A percentile compares a stretch with the other conserved stretches of the same genome.
These are phyloP conservation scores for Malthinus seriepunctatus DNA, from an alignment of 2,888 invertebrate species.

Conservation along the genomic window DNA sequence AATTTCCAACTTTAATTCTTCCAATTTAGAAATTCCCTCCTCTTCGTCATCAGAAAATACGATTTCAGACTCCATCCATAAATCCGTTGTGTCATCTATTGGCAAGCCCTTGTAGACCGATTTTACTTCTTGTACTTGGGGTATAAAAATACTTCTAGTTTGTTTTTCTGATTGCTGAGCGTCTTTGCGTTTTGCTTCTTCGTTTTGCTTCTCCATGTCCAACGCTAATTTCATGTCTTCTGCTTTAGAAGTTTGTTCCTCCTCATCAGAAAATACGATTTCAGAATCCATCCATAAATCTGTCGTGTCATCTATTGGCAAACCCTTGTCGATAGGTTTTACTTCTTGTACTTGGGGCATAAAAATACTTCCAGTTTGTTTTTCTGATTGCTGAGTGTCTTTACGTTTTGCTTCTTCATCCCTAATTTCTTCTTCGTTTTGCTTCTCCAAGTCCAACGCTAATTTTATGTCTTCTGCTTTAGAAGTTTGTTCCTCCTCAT, in stretches of 20 bases:
- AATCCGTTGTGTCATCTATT: slow-evolving; percentile 12
- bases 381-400: background rate
- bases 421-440: background rate
- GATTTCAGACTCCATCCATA: slow-evolving; percentile 22
- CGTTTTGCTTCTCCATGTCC: background rate
- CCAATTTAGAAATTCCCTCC: background rate
- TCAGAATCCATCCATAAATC: slow-evolving; percentile 47
- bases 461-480: background rate
- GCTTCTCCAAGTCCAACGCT: slow-evolving; percentile 10
- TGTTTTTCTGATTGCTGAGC: too few species aligned
- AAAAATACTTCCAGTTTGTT: too few species aligned
- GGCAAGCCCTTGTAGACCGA: slow-evolving; percentile 17
- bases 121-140: background rate
- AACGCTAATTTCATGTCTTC: too few species aligned
- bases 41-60: slow-evolving; percentile 19
- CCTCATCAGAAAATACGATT: slow-evolving; percentile 38
- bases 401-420: background rate
- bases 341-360: background rate
- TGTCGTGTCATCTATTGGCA: slow-evolving; percentile 36
- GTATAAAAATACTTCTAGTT: too few species aligned
- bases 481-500: slow-evolving; percentile 11
- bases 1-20: background rate
- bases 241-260: slow-evolving; percentile 4
- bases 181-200: background rate
- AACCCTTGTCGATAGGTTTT: slow-evolving; percentile 14